Evolutionary conservation across 1,140 invertebrate genomes (phyloP), one percentile per base, ranked within the genome.

Genomic region (Cherax destructor): DNA sequence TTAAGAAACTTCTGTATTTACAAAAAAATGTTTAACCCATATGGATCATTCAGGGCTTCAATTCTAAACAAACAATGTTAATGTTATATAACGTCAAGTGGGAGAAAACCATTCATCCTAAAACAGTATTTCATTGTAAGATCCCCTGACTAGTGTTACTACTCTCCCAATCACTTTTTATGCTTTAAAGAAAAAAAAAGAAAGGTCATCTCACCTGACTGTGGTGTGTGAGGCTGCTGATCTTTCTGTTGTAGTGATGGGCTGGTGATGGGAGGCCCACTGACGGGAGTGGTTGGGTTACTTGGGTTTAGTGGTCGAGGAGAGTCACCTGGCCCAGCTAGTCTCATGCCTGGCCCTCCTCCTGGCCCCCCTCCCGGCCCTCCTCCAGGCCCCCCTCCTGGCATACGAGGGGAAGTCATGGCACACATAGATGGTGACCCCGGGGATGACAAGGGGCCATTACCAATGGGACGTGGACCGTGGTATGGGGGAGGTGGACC

Each of bases 401-500:
- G 91, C 92, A 93, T 88, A 56, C 93, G 87, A 77, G 93, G 90
- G 47, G 93, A 92, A 41, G 93, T 83, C 79, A 93, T 91, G 76
- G 92, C 88, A 91, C 93, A 92, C 92, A 93, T 92, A 86, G 93
- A 92, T 18, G 92, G 92, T 56, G 92, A 93, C 13, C 93, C 93
- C 52, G 93, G 94, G 69, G 93, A 93, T 47, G 93, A 86, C 91
- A 93, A 69, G 10, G 93, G 88, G 41, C 93, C 93, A 92, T 93
- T 93, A 79, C 93, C 83, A 69, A 88, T 50, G 41, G 91, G 93
- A 59, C 93, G 88, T 47, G 92, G 92, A n/a, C 91, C 93, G 59
- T 92, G 97, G 95, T 97, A 97, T 18, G 98, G 97, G 7, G 98
- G 98, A 4, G 98, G 98, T 9, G 98, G 97, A 11, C 97, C 97